Conservation (phyloP, 2,888 invertebrate species). For the Hirtodrosophila cameraria region DNA sequence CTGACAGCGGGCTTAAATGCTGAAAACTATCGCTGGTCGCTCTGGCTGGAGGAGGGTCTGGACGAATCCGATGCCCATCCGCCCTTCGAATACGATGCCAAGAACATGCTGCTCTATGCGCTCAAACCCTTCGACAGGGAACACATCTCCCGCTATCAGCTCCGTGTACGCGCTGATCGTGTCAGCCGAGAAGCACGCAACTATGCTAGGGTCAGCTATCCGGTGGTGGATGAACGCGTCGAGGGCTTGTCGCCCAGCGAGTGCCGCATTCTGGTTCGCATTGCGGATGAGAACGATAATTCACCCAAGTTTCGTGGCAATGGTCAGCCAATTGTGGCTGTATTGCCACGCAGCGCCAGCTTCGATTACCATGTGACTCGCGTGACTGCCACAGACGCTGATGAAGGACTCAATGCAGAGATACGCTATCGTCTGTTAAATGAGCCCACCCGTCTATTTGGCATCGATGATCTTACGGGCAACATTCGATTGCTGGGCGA, state of each 20-base stretch:
- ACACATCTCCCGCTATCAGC: slow-evolving; percentile 87
- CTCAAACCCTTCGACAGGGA: slow-evolving; percentile 91
- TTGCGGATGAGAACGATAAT: slow-evolving; percentile 93
- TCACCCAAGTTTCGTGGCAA: slow-evolving; percentile 90
- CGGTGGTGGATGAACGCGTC: slow-evolving; percentile 89
- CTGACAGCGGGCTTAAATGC: slow-evolving; percentile 88
- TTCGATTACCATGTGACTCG: slow-evolving; percentile 93
- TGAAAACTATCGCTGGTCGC: slow-evolving; percentile 88
- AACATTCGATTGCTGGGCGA: slow-evolving; percentile 89
- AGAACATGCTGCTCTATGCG: slow-evolving; percentile 90
- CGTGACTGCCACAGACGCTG: slow-evolving; percentile 90
- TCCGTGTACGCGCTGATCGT: slow-evolving; percentile 84
- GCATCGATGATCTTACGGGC: slow-evolving; percentile 91
- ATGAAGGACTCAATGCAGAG: slow-evolving; percentile 90
- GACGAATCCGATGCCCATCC: slow-evolving; percentile 70
- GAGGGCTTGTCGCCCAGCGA: slow-evolving; percentile 90
- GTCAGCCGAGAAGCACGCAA: slow-evolving; percentile 87
- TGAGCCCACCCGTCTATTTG: slow-evolving; percentile 90
- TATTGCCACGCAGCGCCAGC: slow-evolving; percentile 91
- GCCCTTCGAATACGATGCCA: slow-evolving; percentile 90
- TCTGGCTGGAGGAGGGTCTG: slow-evolving; percentile 86
- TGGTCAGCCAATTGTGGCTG: slow-evolving; percentile 92
- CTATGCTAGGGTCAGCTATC: slow-evolving; percentile 90
- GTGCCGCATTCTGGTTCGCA: slow-evolving; percentile 90
- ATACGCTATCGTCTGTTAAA: slow-evolving; percentile 92